A percentile compares a stretch with the other conserved stretches of the same genome.
These are phyloP conservation scores for Chromobotia macracanthus DNA, from an alignment of 2,797 vertebrate species.

Conservation along the genomic window DNA sequence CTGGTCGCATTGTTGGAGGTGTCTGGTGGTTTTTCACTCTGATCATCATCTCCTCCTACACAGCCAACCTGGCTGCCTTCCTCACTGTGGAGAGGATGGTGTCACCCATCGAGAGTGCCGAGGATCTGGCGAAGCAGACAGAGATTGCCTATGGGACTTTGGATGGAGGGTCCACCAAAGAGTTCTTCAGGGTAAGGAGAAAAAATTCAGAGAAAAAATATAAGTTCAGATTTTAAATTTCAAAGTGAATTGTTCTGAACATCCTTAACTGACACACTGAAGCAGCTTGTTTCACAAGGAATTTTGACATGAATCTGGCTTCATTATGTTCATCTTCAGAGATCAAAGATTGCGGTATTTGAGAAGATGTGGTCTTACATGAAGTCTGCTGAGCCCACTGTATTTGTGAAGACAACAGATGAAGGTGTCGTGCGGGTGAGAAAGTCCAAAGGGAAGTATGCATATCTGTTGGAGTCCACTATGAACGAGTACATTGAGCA, in stretches of 20 bases:
- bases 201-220: background rate
- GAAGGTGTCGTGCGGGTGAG: constrained; percentile 92
- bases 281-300: background rate
- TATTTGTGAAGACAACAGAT: constrained; percentile 93
- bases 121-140: constrained; percentile 96
- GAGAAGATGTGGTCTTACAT: constrained; percentile 99
- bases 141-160: constrained; percentile 95
- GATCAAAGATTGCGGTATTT: constrained; percentile 96
- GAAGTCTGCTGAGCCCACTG: constrained; percentile 92
- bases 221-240: background rate
- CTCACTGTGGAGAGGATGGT: constrained; percentile 98
- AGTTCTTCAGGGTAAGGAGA: constrained; percentile 91
- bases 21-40: constrained; percentile 99
- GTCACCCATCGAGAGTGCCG: constrained; percentile 94
- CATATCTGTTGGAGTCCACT: constrained; percentile 95
- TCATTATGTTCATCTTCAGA: constrained; percentile 68
- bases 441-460: constrained; percentile 97
- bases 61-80: constrained; percentile 97
- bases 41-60: constrained; percentile 99
- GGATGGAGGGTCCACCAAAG: constrained; percentile 95
- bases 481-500: constrained; percentile 99
- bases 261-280: background rate
- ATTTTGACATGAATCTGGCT: constrained; percentile 1
- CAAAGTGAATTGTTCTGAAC: no score
- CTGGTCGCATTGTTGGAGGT: constrained; percentile 90